Evolutionary conservation across 2,113 vertebrate species (phyloP).

Genomic region (Neogale vison): DNA sequence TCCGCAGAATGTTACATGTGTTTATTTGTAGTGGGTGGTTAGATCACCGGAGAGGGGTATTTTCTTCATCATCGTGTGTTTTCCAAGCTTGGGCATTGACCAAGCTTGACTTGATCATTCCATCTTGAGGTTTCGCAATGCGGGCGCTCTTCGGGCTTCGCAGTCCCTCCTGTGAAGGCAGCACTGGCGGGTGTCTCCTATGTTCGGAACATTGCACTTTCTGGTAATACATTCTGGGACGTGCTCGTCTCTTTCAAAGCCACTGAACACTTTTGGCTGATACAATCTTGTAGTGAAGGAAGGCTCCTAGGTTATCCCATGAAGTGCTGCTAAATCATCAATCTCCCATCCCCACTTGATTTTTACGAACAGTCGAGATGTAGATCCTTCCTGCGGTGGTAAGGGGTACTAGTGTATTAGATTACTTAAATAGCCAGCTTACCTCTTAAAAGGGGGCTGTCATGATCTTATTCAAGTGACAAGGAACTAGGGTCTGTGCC

Average conservation of each 20-base stretch:
- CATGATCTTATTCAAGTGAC: not conserved
- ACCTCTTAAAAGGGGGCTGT: not conserved
- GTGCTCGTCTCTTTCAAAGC: slow-evolving; percentile 4
- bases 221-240: not conserved
- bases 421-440: not conserved
- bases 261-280: slow-evolving; percentile 23
- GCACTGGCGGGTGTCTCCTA: not conserved
- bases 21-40: not conserved
- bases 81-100: not conserved
- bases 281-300: not conserved
- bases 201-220: not conserved
- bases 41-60: accelerated
- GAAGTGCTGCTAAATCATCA: slow-evolving; percentile 1
- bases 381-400: not conserved
- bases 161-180: not conserved
- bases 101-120: not conserved
- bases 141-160: not conserved
- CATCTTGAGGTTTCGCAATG: accelerated
- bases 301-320: not conserved
- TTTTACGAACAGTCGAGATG: not conserved
- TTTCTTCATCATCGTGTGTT: not conserved
- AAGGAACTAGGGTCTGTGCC: not conserved
- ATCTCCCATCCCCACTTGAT: not conserved
- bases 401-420: not conserved
- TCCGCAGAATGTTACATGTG: not conserved